Evolutionary conservation across 2,113 vertebrate genomes (phyloP).

Genomic region (Axis porcinus): DNA sequence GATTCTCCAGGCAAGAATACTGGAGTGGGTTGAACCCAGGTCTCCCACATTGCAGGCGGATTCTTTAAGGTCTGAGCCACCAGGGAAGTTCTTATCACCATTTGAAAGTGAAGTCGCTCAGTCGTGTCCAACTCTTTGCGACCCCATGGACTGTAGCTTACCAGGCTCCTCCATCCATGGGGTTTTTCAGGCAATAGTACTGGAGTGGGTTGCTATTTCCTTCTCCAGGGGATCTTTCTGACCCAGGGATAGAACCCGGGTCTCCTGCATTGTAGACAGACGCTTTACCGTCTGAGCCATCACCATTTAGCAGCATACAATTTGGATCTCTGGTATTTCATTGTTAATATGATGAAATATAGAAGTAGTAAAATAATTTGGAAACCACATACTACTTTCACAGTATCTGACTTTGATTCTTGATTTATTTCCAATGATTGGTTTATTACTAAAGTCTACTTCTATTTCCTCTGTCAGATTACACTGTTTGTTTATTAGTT

Average conservation of each 20-base stretch:
- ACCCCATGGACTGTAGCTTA: background rate
- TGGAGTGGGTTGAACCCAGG: background rate
- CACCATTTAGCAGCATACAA: background rate
- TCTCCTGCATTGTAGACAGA: background rate
- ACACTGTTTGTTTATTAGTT: background rate
- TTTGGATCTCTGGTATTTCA: background rate
- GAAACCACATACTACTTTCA: background rate
- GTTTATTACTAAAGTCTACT: constrained; percentile 13
- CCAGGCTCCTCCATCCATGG: background rate
- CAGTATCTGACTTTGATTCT: background rate
- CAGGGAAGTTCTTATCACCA: background rate
- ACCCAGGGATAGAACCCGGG: background rate
- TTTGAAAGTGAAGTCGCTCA: background rate
- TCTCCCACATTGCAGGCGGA: background rate
- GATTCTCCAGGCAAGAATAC: background rate
- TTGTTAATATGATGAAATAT: constrained; percentile 24
- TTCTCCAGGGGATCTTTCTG: background rate
- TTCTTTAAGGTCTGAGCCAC: background rate
- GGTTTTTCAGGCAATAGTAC: background rate
- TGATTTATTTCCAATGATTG: constrained; percentile 27
- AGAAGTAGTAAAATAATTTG: constrained; percentile 9
- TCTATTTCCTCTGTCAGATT: background rate
- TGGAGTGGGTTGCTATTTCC: background rate
- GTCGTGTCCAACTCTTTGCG: fast-evolving
- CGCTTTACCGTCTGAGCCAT: background rate